Evolutionary conservation across 2,113 vertebrate species (phyloP).

Genomic region (Mus spicilegus): DNA sequence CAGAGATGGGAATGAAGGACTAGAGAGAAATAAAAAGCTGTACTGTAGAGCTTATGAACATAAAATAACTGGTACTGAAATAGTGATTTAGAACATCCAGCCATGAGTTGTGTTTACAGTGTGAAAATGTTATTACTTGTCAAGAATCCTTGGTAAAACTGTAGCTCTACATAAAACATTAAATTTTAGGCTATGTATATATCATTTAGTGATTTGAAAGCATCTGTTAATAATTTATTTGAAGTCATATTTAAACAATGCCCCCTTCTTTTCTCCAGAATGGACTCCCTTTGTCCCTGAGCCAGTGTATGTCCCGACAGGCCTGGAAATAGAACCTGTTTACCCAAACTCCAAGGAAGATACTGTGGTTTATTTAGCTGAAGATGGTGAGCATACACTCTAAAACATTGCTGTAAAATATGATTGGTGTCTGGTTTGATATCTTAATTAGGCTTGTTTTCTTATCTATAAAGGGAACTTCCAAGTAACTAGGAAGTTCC

Average conservation of each 20-base stretch:
- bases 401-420: conserved; percentile 61
- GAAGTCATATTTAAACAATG: conserved; percentile 29
- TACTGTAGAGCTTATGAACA: neutral
- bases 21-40: neutral
- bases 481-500: neutral
- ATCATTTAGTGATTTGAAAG: conserved; percentile 42
- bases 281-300: conserved; percentile 82
- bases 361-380: conserved; percentile 84
- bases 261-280: conserved; percentile 73
- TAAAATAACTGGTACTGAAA: neutral
- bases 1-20: neutral
- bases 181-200: neutral
- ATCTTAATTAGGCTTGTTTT: conserved; percentile 43
- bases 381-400: conserved; percentile 81
- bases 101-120: neutral
- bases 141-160: neutral
- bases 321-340: conserved; percentile 72
- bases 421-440: conserved; percentile 17
- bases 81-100: conserved; percentile 4
- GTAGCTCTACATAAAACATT: neutral
- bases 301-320: conserved; percentile 81
- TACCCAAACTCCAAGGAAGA: conserved; percentile 75
- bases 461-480: conserved; percentile 2
- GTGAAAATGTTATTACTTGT: neutral
- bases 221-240: conserved; percentile 5